Percentiles rank a stretch among this genome's conserved stretches.
These are phyloP conservation scores for Stomatorhinus walkeri DNA, from an alignment of 2,797 vertebrate species.

Conservation along the genomic window DNA sequence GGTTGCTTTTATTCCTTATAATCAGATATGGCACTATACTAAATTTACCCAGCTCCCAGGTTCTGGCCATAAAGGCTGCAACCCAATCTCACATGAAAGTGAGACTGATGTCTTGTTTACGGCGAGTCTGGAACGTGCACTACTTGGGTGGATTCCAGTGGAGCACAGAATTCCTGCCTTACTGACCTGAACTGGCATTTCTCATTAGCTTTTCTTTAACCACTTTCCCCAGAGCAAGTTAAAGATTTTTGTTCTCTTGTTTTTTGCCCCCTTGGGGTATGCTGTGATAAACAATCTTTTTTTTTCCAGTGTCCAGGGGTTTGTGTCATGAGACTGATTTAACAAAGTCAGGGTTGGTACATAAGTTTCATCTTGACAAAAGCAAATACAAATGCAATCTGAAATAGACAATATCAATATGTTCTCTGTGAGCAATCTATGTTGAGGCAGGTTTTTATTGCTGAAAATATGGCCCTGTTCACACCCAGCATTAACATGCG, in stretches of 20 bases:
- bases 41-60: conserved; percentile 5
- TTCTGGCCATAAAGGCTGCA: conserved; percentile 3
- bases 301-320: not conserved
- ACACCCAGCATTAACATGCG: not conserved
- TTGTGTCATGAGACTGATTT: not conserved
- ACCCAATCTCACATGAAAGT: conserved; percentile 26
- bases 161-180: conserved; percentile 17
- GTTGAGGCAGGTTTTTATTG: not conserved
- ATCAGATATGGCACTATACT: not conserved
- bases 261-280: not conserved
- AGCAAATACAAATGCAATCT: not conserved
- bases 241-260: not conserved
- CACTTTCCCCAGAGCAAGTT: not conserved
- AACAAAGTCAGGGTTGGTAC: not conserved
- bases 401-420: not conserved
- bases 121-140: conserved; percentile 18
- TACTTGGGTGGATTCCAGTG: conserved; percentile 7
- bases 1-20: not conserved
- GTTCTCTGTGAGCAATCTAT: not conserved
- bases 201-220: not conserved
- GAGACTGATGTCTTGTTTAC: conserved; percentile 23
- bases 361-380: not conserved
- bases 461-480: not conserved
- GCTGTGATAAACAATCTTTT: not conserved
- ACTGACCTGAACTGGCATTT: not conserved